Percentiles rank a stretch among this genome's conserved stretches.
Evolutionary conservation across 2,113 vertebrate genomes (phyloP).

Genomic region (Prochilodus magdalenae): DNA sequence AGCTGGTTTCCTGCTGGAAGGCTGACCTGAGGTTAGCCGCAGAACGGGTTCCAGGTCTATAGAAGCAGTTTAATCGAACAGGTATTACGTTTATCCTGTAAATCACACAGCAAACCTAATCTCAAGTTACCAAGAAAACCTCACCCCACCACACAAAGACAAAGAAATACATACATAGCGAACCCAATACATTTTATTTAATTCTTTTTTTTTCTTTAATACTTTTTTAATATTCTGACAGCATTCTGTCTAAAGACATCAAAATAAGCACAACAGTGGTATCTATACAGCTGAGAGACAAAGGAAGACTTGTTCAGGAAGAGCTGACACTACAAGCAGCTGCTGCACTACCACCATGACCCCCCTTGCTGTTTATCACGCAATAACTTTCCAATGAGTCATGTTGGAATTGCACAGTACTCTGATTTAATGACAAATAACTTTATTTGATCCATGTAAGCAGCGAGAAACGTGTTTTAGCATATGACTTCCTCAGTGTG

Average conservation of each 20-base stretch:
- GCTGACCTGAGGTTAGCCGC: conserved; percentile 18
- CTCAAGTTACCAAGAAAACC: too few relatives aligned
- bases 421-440: neutral
- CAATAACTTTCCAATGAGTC: conserved; percentile 63
- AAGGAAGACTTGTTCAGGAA: conserved; percentile 63
- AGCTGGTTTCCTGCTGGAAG: conserved; percentile 37
- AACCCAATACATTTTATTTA: neutral
- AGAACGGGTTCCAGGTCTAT: neutral
- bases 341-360: conserved; percentile 52
- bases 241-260: conserved; percentile 53
- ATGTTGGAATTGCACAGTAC: neutral
- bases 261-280: conserved; percentile 60
- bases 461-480: neutral
- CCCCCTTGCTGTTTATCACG: conserved; percentile 56
- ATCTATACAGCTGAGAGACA: conserved; percentile 56
- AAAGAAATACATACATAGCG: neutral
- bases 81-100: neutral
- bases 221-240: too few relatives aligned
- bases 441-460: neutral
- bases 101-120: neutral
- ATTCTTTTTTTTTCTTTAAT: too few relatives aligned
- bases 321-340: conserved; percentile 59
- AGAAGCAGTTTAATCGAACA: neutral
- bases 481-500: neutral
- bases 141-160: neutral